Conservation (phyloP, 2,888 invertebrate species). For the Tipula vernalis region DNA sequence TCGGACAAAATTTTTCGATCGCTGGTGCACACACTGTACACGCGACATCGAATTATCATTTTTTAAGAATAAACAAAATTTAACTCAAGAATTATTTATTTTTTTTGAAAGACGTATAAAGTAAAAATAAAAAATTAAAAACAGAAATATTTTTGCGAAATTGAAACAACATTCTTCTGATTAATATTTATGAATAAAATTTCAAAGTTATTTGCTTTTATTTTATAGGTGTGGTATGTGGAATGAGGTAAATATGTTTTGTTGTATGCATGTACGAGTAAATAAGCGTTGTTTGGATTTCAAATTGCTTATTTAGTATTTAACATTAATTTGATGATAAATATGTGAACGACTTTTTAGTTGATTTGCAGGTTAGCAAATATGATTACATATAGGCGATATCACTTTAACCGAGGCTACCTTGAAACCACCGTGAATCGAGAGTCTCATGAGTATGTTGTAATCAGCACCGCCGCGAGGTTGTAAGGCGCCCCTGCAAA, state of each 20-base stretch:
- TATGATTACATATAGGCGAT: too few species aligned
- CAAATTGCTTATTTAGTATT: background rate
- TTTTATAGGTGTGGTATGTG: background rate
- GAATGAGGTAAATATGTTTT: background rate
- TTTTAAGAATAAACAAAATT: background rate
- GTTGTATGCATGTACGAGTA: background rate
- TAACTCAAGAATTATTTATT: background rate
- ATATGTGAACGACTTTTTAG: too few species aligned
- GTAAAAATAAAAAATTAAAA: background rate
- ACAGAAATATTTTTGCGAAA: background rate
- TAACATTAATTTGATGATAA: background rate
- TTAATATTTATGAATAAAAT: background rate
- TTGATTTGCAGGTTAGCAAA: too few species aligned
- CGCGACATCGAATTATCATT: background rate
- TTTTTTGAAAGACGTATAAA: background rate
- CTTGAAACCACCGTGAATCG: too few species aligned
- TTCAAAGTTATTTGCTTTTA: background rate
- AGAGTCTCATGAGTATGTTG: too few species aligned
- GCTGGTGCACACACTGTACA: background rate
- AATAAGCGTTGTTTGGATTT: background rate
- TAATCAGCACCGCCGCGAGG: too few species aligned
- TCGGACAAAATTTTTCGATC: background rate
- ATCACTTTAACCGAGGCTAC: too few species aligned
- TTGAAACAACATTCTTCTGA: background rate
- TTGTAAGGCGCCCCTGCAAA: too few species aligned